Evolutionary conservation across 2,888 invertebrate species (phyloP), one percentile per base, ranked within the genome.

Genomic region (Cephus nigrinus): DNA sequence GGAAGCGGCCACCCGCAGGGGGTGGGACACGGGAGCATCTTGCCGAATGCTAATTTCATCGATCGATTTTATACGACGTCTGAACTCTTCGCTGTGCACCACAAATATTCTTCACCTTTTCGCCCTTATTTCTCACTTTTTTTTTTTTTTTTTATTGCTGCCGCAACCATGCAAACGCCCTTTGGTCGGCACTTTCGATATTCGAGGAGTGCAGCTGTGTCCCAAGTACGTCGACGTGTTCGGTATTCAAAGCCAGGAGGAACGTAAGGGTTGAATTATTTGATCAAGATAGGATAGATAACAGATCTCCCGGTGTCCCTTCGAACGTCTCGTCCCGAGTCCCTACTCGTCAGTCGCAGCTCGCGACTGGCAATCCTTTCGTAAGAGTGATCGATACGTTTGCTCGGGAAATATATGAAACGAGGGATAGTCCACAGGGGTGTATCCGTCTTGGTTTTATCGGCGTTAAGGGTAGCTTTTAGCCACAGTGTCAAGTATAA

Each of bases 401-500:
- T 71, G 71, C 71, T 31, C 71, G 31, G 2, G 71, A 71, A 15
- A 71, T 71, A 33, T 71, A 71, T 71, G 71, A 71, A 71, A 32
- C 12, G 12, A 71, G n/a, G 23, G 71, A 4, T 33, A 23, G 71
- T 71, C 31, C 32, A 31, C 32, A 71, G 32, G 71, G 71, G 71
- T 32, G 71, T 71, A 71, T 71, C 71, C 15, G 30, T 71, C 71
- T 71, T 71, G 71, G 71, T 30, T 71, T 71, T 71, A 71, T 71
- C 71, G 71, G 71, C 71, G 71, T 31, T 71, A 71, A 75, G 75
- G 75, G 78, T 34, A 33, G 75, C 71, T 75, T 69, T 75, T 69
- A 36, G 75, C 72, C 72, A 55, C 23, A 12, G n/a, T 15, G 78
- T 69, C 72, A 32, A 76, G 30, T 74, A 78, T 80, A 83, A 85